phyloP scores from a whole-genome alignment of 2,797 vertebrate genomes.

The Heliangelus exortis region DNA sequence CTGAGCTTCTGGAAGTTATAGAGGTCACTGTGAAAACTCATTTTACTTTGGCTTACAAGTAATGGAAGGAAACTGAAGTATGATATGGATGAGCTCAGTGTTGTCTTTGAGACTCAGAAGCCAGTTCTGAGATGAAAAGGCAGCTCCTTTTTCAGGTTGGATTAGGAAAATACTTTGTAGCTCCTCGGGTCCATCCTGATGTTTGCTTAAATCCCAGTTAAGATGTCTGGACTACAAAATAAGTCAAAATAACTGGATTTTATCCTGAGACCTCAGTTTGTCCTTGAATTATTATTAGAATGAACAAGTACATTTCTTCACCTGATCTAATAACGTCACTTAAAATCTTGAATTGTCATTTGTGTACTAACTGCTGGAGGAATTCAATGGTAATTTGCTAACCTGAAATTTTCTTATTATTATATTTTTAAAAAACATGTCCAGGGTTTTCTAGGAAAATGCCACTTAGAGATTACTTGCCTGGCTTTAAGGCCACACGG shows the following conservation, averaged over 20 bases:
- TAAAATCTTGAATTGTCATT: background rate
- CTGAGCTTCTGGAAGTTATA: background rate
- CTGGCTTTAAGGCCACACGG: background rate
- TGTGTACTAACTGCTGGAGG: background rate
- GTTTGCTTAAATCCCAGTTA: background rate
- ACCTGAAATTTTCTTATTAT: background rate
- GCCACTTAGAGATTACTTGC: background rate
- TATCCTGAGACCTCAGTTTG: background rate
- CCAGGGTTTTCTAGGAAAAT: background rate
- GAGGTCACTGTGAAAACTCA: background rate
- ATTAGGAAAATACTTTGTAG: background rate
- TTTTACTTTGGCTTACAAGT: background rate
- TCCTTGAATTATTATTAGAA: background rate
- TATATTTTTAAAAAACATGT: background rate
- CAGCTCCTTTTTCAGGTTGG: background rate
- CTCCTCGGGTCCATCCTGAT: background rate
- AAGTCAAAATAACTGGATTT: background rate
- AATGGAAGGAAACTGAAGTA: background rate
- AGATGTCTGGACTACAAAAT: background rate
- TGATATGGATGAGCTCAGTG: background rate
- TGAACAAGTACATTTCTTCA: background rate
- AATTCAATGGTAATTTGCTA: background rate
- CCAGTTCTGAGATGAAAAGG: background rate
- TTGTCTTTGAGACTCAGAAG: slow-evolving; percentile 7
- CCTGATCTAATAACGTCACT: background rate